Evolutionary conservation across 2,888 invertebrate species (phyloP).

Genomic region (Chydorus sphaericus): DNA sequence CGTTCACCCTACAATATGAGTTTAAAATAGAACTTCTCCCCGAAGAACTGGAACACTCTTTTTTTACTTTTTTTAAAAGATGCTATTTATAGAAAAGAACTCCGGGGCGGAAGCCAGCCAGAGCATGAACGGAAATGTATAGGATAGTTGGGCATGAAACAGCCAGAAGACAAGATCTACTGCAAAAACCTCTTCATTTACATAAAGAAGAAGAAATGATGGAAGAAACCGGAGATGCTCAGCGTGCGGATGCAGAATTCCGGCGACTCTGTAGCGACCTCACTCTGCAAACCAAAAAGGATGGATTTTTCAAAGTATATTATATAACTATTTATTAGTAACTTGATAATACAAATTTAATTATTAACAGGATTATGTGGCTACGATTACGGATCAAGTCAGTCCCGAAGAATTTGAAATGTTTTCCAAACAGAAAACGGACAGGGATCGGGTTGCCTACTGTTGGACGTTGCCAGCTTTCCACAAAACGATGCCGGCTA

Average conservation of each 20-base stretch:
- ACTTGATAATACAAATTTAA: background rate
- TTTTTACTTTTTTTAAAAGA: no score
- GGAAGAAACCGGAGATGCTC: background rate
- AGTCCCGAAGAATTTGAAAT: slow-evolving; percentile 19
- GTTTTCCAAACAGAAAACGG: slow-evolving; percentile 18
- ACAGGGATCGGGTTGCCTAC: slow-evolving; percentile 17
- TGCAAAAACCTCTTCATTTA: no score
- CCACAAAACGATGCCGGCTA: slow-evolving; percentile 3
- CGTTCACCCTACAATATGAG: no score
- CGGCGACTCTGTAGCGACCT: slow-evolving; percentile 52
- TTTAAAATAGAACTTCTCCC: no score
- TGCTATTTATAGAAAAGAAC: no score
- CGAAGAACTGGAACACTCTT: no score
- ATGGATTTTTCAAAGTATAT: slow-evolving; percentile 50
- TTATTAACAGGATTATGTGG: slow-evolving; percentile 35
- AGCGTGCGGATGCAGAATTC: background rate
- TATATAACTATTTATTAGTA: background rate
- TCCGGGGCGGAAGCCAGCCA: no score
- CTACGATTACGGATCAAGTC: slow-evolving; percentile 34
- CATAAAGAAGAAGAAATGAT: background rate
- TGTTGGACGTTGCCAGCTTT: slow-evolving; percentile 6
- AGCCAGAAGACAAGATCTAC: no score
- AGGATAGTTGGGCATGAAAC: no score
- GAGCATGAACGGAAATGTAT: no score
- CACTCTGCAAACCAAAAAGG: slow-evolving; percentile 55